Percentiles rank a stretch among this genome's conserved stretches.
Evolutionary conservation across 2,113 vertebrate genomes (phyloP).

Genomic region (Caranx melampygus): DNA sequence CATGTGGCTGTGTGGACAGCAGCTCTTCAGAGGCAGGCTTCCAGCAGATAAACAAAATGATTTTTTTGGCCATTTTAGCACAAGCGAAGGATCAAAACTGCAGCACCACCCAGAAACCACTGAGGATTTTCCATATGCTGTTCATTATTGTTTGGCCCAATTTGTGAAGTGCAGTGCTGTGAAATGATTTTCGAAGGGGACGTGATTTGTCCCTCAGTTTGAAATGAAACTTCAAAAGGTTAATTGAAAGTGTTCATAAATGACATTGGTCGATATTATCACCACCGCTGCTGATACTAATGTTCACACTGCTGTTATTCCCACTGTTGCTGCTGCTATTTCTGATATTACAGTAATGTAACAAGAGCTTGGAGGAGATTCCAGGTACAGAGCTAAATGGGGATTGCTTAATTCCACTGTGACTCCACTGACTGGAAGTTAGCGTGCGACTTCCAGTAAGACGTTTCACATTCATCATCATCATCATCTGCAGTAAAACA

Average conservation of each 20-base stretch:
- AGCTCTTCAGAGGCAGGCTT: neutral
- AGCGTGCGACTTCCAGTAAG: conserved; percentile 57
- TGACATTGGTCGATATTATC: neutral
- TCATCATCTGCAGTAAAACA: conserved; percentile 53
- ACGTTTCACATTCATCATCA: conserved; percentile 47
- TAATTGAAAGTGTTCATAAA: neutral
- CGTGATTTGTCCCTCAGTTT: neutral
- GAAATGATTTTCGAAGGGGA: too few species aligned
- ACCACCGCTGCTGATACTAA: neutral
- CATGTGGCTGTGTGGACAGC: neutral
- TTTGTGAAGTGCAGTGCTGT: neutral
- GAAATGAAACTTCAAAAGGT: neutral
- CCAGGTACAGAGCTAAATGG: conserved; percentile 31
- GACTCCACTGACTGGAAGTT: conserved; percentile 56
- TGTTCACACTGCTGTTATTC: neutral
- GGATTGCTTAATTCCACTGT: conserved; percentile 50
- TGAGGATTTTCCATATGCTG: neutral
- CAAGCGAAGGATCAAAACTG: neutral
- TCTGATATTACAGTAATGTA: neutral
- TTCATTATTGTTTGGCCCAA: neutral
- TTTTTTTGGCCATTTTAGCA: conserved; percentile 11
- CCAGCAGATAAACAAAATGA: neutral
- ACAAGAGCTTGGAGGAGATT: neutral
- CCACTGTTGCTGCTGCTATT: neutral
- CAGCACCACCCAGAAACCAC: neutral